Evolutionary conservation across 2,113 vertebrate species (phyloP).

Genomic region (Leptosomus discolor): DNA sequence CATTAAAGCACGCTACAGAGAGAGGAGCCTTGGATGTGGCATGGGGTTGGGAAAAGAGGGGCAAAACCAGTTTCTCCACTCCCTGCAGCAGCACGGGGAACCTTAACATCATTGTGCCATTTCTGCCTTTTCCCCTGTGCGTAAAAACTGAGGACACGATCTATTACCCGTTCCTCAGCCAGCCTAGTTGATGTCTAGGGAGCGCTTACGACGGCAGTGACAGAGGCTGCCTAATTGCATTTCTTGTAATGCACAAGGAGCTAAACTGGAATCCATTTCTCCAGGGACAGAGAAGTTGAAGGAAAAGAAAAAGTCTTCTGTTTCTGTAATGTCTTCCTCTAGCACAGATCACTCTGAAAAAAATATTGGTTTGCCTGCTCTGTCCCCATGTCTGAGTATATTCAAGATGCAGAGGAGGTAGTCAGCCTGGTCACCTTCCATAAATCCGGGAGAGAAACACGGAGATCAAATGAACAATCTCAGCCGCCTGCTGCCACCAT

Average conservation of each 20-base stretch:
- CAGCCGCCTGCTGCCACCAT: conserved; percentile 40
- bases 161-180: not conserved
- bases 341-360: not conserved
- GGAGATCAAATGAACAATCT: conserved; percentile 41
- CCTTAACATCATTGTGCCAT: not conserved
- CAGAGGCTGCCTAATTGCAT: not conserved
- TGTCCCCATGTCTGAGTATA: not conserved
- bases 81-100: not conserved
- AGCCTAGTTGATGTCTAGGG: not conserved
- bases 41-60: not conserved
- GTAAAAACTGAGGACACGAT: not conserved
- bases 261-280: conserved; percentile 23
- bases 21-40: not conserved
- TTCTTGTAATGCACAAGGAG: conserved; percentile 6
- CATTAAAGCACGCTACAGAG: not conserved
- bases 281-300: not conserved
- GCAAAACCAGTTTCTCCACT: not conserved
- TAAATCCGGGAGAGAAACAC: not conserved
- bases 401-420: conserved; percentile 1
- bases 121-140: not conserved
- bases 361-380: not conserved
- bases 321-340: not conserved
- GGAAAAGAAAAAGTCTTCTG: not conserved
- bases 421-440: conserved; percentile 2
- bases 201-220: not conserved